phyloP scores from a whole-genome alignment of 2,888 invertebrate species.

The Fragum whitleyi region DNA sequence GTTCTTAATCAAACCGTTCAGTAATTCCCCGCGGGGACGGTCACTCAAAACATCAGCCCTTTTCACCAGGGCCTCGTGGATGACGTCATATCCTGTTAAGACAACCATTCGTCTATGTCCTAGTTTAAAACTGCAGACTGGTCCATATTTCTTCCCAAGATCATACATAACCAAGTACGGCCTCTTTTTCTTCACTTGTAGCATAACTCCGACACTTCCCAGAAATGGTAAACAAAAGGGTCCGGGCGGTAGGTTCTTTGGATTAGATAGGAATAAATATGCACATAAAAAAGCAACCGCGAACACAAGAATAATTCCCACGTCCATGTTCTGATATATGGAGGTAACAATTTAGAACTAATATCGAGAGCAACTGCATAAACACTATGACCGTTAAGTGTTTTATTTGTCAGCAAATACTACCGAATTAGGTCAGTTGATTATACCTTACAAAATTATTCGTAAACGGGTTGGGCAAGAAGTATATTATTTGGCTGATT shows the following conservation, averaged over 20 bases:
- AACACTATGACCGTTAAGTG: too few relatives aligned
- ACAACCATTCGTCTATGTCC: constrained; percentile 45
- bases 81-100: constrained; percentile 53
- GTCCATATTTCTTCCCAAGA: constrained; percentile 42
- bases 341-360: too few relatives aligned
- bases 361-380: too few relatives aligned
- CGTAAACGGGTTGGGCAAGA: too few relatives aligned
- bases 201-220: constrained; percentile 20
- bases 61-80: constrained; percentile 58
- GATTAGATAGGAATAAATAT: constrained; percentile 17
- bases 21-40: constrained; percentile 2
- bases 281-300: not conserved
- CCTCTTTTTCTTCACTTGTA: constrained; percentile 21
- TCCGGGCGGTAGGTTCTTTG: constrained; percentile 51
- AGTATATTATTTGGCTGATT: too few relatives aligned
- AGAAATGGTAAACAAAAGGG: constrained; percentile 41
- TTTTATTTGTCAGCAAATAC: too few relatives aligned
- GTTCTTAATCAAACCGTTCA: not conserved
- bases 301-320: constrained; percentile 7
- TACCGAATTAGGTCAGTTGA: too few relatives aligned
- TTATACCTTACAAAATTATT: too few relatives aligned
- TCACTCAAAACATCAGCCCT: constrained; percentile 48
- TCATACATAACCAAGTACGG: constrained; percentile 36
- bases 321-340: not conserved
- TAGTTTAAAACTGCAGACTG: constrained; percentile 47